Conservation (phyloP, 2,797 vertebrate genomes). For the Lacerta agilis region DNA sequence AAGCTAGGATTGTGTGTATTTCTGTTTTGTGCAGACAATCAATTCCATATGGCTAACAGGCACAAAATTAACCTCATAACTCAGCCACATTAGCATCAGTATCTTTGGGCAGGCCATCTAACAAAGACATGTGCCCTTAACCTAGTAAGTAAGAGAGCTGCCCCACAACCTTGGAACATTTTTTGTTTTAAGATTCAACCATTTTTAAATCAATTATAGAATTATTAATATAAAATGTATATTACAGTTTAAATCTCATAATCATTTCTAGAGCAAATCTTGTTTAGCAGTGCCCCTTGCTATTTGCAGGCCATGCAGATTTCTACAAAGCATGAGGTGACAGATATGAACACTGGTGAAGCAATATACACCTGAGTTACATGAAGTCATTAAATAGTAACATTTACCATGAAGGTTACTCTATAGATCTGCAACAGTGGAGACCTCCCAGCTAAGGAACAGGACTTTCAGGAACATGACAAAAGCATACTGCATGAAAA, state of each 20-base stretch:
- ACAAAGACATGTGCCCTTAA: background rate
- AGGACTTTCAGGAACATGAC: background rate
- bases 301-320: background rate
- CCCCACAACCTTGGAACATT: background rate
- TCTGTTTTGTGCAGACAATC: background rate
- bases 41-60: background rate
- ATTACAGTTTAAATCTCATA: background rate
- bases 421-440: background rate
- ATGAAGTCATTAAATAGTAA: background rate
- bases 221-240: background rate
- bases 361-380: background rate
- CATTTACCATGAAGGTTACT: background rate
- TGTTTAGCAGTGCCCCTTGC: background rate
- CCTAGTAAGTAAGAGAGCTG: background rate
- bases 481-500: background rate
- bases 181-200: background rate
- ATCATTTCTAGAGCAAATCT: background rate
- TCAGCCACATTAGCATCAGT: background rate
- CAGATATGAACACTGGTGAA: background rate
- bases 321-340: background rate
- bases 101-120: too few species aligned
- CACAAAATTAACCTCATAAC: background rate
- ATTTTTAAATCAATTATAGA: too few species aligned
- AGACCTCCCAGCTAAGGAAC: background rate
- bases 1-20: background rate